Percentiles rank a stretch among this genome's conserved stretches.
Evolutionary conservation across 2,113 vertebrate genomes (phyloP).

Genomic region (Hippocampus comes): DNA sequence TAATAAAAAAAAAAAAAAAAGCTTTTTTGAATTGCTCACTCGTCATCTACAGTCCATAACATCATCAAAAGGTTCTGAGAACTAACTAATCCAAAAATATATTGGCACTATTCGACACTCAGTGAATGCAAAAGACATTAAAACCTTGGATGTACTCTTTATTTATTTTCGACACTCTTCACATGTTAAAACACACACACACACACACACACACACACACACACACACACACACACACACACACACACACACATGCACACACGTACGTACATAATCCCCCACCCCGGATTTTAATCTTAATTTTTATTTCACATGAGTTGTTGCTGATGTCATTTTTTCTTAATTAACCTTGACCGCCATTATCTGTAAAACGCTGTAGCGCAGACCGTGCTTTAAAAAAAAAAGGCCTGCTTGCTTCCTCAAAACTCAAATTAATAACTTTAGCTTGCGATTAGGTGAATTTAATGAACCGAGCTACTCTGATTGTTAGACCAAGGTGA

Average conservation of each 20-base stretch:
- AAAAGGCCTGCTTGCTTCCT: neutral
- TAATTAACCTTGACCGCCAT: constrained; percentile 7
- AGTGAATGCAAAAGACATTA: too few relatives aligned
- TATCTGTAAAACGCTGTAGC: neutral
- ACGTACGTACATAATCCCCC: neutral
- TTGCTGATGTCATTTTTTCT: constrained; percentile 5
- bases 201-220: neutral
- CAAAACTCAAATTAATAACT: constrained; percentile 5
- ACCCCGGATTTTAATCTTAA: neutral
- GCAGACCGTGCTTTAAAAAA: neutral
- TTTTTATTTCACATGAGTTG: neutral
- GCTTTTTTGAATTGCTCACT: too few relatives aligned
- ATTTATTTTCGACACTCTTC: too few relatives aligned
- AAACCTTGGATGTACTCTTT: too few relatives aligned
- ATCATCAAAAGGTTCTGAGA: too few relatives aligned
- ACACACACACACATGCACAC: too few relatives aligned
- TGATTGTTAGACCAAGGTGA: constrained; percentile 16
- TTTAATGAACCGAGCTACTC: constrained; percentile 21
- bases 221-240: too few relatives aligned
- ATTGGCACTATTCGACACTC: too few relatives aligned
- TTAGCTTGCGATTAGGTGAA: constrained; percentile 14
- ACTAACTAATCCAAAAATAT: too few relatives aligned
- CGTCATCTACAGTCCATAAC: too few relatives aligned
- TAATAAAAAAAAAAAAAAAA: too few relatives aligned
- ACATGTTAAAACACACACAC: too few relatives aligned